Conservation (phyloP, 2,113 vertebrate genomes). For the Glareola pratincola region DNA sequence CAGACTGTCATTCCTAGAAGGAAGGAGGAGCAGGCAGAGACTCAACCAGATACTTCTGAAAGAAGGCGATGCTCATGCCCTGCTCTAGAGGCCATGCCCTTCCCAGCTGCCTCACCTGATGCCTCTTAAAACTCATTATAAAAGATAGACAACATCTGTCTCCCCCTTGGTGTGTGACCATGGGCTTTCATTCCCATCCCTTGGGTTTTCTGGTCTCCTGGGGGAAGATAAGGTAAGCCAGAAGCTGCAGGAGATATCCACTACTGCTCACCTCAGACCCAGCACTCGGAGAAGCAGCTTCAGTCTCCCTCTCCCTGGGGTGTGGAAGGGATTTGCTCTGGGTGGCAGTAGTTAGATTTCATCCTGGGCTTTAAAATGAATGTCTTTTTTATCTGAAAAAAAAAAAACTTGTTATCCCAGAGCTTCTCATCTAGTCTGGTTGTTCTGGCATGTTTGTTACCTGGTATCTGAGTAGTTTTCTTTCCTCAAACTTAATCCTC, state of each 20-base stretch:
- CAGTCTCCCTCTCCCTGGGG: background rate
- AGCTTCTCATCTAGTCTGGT: background rate
- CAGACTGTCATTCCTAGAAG: background rate
- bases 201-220: background rate
- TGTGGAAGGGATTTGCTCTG: background rate
- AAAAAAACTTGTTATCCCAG: background rate
- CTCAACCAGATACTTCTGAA: background rate
- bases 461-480: background rate
- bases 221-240: background rate
- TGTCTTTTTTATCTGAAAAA: background rate
- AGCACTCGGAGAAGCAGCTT: background rate
- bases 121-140: background rate
- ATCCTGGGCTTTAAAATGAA: background rate
- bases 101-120: background rate
- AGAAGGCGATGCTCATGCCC: background rate
- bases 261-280: background rate
- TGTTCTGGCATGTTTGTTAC: background rate
- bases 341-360: background rate
- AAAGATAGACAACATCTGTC: background rate
- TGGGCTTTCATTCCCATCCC: background rate
- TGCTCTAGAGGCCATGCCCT: background rate
- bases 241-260: background rate
- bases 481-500: background rate
- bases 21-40: background rate
- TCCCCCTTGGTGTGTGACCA: background rate